Percentiles rank a stretch among this genome's conserved stretches.
phyloP scores from a whole-genome alignment of 53 echinoderm and acorn worm species.

The Temnopleurus reevesii region DNA sequence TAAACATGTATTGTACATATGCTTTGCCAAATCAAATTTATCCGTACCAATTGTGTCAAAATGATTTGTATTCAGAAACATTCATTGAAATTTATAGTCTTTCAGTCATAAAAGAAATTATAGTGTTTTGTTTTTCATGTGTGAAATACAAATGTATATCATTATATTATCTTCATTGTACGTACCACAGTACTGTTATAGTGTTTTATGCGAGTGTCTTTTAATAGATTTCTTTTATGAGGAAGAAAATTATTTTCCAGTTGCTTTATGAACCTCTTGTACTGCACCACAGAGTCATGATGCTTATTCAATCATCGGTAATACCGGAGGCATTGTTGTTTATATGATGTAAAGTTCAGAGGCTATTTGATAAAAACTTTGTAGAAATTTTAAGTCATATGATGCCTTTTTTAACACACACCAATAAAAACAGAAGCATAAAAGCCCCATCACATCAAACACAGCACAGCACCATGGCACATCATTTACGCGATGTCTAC shows the following conservation, averaged over 20 bases:
- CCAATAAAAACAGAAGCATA: too few relatives aligned
- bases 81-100: neutral
- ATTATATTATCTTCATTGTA: neutral
- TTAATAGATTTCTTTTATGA: neutral
- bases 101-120: conserved; percentile 11
- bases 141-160: neutral
- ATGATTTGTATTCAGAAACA: neutral
- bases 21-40: neutral
- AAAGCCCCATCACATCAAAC: too few relatives aligned
- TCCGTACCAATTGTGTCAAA: neutral
- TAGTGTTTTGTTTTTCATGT: neutral
- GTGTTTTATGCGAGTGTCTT: neutral
- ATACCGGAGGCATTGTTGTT: too few relatives aligned
- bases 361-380: too few relatives aligned
- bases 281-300: neutral
- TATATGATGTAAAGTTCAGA: too few relatives aligned
- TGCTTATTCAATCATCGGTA: too few relatives aligned
- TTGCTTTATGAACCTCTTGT: too few relatives aligned
- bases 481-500: too few relatives aligned
- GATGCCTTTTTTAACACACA: too few relatives aligned
- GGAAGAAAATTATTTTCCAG: too few relatives aligned
- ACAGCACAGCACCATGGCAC: too few relatives aligned
- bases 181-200: neutral
- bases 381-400: too few relatives aligned
- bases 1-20: neutral